These are phyloP conservation scores for Drosophila prolongata DNA, from an alignment of 2,888 invertebrate species.

Conservation along the genomic window DNA sequence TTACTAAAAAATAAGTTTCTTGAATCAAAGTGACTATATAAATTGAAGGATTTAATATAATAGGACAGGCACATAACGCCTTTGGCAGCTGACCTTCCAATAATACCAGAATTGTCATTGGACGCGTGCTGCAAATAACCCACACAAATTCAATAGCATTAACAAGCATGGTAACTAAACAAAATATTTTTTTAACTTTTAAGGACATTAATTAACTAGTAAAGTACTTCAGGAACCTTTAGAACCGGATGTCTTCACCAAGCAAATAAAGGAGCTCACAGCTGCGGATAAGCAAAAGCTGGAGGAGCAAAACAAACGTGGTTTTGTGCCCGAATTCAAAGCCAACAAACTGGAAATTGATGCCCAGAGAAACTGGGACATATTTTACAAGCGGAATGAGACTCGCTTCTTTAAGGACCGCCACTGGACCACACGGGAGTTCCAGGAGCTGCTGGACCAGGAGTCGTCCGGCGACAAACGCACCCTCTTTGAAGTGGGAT, in stretches of 20 bases:
- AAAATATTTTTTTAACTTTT: too few species aligned
- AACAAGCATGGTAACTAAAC: slow-evolving; percentile 7
- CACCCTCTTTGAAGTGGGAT: slow-evolving; percentile 90
- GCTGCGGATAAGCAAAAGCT: slow-evolving; percentile 88
- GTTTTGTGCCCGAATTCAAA: slow-evolving; percentile 89
- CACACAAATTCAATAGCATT: background rate
- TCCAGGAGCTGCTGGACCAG: slow-evolving; percentile 90
- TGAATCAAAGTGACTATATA: background rate
- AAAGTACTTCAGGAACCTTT: background rate
- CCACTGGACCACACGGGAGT: slow-evolving; percentile 98
- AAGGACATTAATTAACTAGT: too few species aligned
- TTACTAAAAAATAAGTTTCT: background rate
- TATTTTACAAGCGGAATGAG: slow-evolving; percentile 98
- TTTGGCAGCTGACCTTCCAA: background rate
- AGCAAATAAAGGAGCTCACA: slow-evolving; percentile 78
- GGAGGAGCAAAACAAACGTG: slow-evolving; percentile 88
- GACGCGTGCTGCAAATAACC: background rate
- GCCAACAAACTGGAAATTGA: slow-evolving; percentile 92
- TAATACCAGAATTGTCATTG: background rate
- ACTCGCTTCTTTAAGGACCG: slow-evolving; percentile 97
- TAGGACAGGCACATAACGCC: too few species aligned
- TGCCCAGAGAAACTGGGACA: slow-evolving; percentile 96
- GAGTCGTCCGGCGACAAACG: slow-evolving; percentile 77
- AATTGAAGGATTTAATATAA: too few species aligned
- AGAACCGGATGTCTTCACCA: slow-evolving; percentile 60